These are phyloP conservation scores for Neotragus pygmaeus DNA, from an alignment of 2,113 vertebrate species.

Conservation along the genomic window DNA sequence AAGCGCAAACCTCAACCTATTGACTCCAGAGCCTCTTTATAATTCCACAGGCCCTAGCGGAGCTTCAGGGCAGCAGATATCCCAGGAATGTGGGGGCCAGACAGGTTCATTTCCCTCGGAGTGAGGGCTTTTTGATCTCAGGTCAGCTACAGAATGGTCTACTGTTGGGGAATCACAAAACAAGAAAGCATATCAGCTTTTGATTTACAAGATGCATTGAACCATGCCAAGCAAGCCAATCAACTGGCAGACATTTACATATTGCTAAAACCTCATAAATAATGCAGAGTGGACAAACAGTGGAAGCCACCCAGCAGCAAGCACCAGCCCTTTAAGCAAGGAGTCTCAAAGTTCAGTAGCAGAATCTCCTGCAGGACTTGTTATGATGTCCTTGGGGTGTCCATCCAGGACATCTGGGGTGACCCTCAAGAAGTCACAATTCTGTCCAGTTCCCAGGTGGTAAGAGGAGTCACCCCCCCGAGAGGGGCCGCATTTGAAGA, in stretches of 20 bases:
- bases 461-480: not conserved
- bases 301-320: not conserved
- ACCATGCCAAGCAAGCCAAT: conserved; percentile 42
- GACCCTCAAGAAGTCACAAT: not conserved
- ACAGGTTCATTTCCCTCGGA: not conserved
- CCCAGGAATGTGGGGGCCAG: not conserved
- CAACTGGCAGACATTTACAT: conserved; percentile 51
- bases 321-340: not conserved
- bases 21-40: not conserved
- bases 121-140: conserved; percentile 23
- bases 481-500: not conserved
- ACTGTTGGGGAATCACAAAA: conserved; percentile 21
- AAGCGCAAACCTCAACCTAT: not conserved
- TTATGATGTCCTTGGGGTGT: not conserved
- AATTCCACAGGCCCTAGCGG: not conserved
- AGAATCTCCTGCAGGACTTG: not conserved
- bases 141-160: not conserved
- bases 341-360: not conserved
- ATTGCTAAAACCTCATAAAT: conserved; percentile 63
- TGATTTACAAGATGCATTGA: conserved; percentile 32
- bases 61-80: not conserved
- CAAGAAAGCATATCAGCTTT: not conserved
- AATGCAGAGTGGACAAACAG: conserved; percentile 14
- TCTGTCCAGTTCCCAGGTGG: not conserved
- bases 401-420: not conserved